These are phyloP conservation scores for Pocillopora meandrina DNA, from an alignment of 92 coral and sea anemone species.

Conservation along the genomic window DNA sequence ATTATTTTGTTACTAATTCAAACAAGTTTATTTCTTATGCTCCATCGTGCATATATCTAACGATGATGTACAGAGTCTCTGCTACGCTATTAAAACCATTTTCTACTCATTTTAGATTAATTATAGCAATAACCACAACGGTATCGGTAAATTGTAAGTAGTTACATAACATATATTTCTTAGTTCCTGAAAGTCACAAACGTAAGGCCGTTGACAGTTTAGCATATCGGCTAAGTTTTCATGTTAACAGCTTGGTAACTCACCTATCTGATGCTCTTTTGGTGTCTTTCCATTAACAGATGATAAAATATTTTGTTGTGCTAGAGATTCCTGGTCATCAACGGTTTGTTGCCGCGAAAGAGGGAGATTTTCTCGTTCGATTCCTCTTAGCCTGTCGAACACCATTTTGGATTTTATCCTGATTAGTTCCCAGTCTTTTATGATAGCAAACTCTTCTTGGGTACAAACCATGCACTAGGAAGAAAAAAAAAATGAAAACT, in stretches of 20 bases:
- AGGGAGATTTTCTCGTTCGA: constrained; percentile 51
- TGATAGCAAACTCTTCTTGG: neutral
- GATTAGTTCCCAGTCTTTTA: constrained; percentile 11
- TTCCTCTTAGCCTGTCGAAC: constrained; percentile 77
- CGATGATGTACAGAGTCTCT: no score
- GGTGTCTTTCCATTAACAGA: constrained; percentile 75
- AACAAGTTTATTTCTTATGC: no score
- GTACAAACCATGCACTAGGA: no score
- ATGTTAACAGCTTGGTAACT: constrained; percentile 25
- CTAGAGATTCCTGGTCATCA: constrained; percentile 41
- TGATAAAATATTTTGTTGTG: constrained; percentile 70
- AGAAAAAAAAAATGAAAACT: no score
- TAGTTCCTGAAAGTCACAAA: neutral
- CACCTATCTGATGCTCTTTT: constrained; percentile 83
- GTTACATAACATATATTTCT: no score
- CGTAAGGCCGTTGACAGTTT: neutral
- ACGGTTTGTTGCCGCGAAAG: constrained; percentile 49
- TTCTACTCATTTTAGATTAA: no score
- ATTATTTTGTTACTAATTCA: no score
- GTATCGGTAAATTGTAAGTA: no score
- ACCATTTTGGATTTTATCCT: constrained; percentile 68
- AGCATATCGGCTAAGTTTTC: neutral
- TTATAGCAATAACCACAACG: no score
- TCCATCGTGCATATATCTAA: no score
- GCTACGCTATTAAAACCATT: no score